Conservation (phyloP, 35 echinoderm and acorn worm genomes). For the Ophiothrix spiculata region DNA sequence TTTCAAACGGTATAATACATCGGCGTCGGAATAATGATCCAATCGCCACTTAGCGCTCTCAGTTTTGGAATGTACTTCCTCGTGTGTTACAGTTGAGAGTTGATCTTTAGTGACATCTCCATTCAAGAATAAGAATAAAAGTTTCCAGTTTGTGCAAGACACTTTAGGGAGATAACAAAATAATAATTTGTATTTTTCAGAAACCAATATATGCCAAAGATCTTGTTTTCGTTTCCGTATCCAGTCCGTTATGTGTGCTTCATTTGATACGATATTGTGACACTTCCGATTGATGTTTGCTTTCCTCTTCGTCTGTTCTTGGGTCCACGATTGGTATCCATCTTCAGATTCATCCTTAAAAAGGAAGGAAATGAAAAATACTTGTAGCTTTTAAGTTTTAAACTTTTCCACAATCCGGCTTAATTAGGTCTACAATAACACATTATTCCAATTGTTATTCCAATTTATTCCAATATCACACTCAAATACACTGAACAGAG, state of each 20-base stretch:
- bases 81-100: not conserved
- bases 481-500: too few relatives aligned
- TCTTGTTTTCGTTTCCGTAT: not conserved
- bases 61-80: not conserved
- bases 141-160: slow-evolving; percentile 53
- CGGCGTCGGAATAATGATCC: not conserved
- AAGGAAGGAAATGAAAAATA: too few relatives aligned
- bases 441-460: too few relatives aligned
- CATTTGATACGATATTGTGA: not conserved
- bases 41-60: not conserved
- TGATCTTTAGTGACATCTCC: slow-evolving; percentile 9
- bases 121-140: slow-evolving; percentile 36
- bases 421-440: too few relatives aligned
- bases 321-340: not conserved
- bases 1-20: slow-evolving; percentile 17
- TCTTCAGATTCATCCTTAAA: not conserved
- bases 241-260: not conserved
- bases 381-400: too few relatives aligned
- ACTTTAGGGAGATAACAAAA: slow-evolving; percentile 66
- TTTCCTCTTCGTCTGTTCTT: not conserved
- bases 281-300: not conserved
- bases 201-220: slow-evolving; percentile 19
- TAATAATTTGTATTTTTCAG: slow-evolving; percentile 44
- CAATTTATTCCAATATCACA: too few relatives aligned
- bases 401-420: too few relatives aligned